Evolutionary conservation across 1,140 invertebrate species (phyloP).

Genomic region (Tetranychus urticae): DNA sequence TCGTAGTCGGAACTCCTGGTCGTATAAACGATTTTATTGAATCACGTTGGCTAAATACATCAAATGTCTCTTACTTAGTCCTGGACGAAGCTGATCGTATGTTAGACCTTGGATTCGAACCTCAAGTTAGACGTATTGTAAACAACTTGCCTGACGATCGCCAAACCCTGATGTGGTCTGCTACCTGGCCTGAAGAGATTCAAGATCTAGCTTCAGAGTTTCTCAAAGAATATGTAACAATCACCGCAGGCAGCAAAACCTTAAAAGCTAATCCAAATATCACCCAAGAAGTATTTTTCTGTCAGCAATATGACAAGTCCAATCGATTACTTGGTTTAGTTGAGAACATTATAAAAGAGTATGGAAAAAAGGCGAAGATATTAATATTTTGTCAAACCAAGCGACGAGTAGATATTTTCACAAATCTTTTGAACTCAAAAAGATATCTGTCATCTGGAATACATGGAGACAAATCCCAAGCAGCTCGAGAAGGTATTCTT

Average conservation of each 20-base stretch:
- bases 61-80: constrained; percentile 17
- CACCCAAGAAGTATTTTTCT: background rate
- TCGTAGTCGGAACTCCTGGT: constrained; percentile 82
- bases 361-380: background rate
- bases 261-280: background rate
- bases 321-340: background rate
- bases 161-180: constrained; percentile 17
- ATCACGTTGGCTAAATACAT: constrained; percentile 33
- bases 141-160: constrained; percentile 33
- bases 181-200: constrained; percentile 15
- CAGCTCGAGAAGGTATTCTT: background rate
- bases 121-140: constrained; percentile 22
- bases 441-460: background rate
- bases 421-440: background rate
- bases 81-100: constrained; percentile 32
- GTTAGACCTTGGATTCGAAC: constrained; percentile 33
- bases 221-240: background rate
- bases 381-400: background rate
- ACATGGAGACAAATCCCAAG: background rate
- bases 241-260: background rate
- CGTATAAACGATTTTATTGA: constrained; percentile 62
- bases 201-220: constrained; percentile 13
- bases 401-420: background rate
- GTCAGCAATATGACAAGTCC: background rate
- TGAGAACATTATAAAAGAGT: background rate